phyloP scores from a whole-genome alignment of 1,140 invertebrate genomes.

The Drosophila cardini region DNA sequence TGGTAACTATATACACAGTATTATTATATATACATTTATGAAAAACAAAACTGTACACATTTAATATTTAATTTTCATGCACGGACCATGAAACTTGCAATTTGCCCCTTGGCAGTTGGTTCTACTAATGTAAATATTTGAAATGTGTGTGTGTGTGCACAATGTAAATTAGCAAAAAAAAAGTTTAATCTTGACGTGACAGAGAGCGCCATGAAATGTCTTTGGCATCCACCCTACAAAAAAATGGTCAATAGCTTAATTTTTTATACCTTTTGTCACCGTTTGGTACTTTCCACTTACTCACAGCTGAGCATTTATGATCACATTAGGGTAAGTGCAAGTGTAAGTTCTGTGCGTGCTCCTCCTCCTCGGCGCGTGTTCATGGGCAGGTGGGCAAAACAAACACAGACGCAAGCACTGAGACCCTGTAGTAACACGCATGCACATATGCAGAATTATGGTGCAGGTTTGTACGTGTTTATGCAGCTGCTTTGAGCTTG shows the following conservation, averaged over 20 bases:
- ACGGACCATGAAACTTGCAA: slow-evolving; percentile 1
- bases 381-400: slow-evolving; percentile 1
- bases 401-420: slow-evolving; percentile 18
- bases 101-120: slow-evolving; percentile 7
- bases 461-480: slow-evolving; percentile 29
- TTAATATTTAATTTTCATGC: slow-evolving; percentile 62
- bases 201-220: slow-evolving; percentile 53
- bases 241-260: slow-evolving; percentile 2
- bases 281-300: slow-evolving; percentile 13
- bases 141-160: slow-evolving; percentile 12
- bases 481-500: slow-evolving; percentile 46
- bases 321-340: slow-evolving; percentile 23
- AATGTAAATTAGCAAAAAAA: slow-evolving; percentile 57
- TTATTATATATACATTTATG: slow-evolving; percentile 52
- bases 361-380: slow-evolving; percentile 50
- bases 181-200: slow-evolving; percentile 65
- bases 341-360: slow-evolving; percentile 71
- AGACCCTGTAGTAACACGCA: background rate
- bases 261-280: background rate
- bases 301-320: slow-evolving; percentile 16
- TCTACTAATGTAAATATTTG: slow-evolving; percentile 58
- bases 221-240: slow-evolving; percentile 29
- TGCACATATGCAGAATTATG: slow-evolving; percentile 6
- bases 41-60: slow-evolving; percentile 51
- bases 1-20: too few species aligned